A percentile compares a stretch with the other conserved stretches of the same genome.
Evolutionary conservation across 2,113 vertebrate genomes (phyloP).

Genomic region (Sinocyclocheilus maitianheensis): DNA sequence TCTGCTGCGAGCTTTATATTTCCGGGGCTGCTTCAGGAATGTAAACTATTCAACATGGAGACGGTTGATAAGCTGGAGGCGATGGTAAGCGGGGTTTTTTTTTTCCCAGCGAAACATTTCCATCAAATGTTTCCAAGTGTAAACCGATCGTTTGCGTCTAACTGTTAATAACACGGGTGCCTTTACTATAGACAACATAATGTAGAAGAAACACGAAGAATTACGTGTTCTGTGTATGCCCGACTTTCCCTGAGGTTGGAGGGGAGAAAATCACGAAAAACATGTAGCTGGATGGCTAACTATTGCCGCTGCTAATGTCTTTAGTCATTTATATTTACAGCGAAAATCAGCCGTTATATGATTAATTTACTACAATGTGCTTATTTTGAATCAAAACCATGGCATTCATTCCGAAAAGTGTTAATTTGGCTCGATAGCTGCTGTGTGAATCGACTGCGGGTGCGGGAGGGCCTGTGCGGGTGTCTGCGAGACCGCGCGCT

Average conservation of each 20-base stretch:
- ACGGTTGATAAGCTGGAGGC: constrained; percentile 88
- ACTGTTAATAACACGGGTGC: not conserved
- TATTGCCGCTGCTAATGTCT: not conserved
- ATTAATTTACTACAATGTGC: not conserved
- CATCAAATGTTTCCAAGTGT: not conserved
- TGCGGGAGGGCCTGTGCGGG: constrained; percentile 42
- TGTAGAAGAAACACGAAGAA: not conserved
- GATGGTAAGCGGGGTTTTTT: constrained; percentile 82
- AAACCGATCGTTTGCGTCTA: not conserved
- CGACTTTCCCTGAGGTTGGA: constrained; percentile 5
- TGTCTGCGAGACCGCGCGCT: constrained; percentile 33
- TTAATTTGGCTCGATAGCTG: constrained; percentile 18
- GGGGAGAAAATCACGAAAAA: constrained; percentile 28
- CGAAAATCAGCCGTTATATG: not conserved
- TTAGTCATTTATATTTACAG: not conserved
- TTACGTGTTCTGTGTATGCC: not conserved
- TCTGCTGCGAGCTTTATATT: constrained; percentile 62
- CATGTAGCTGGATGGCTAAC: constrained; percentile 30
- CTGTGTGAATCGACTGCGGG: constrained; percentile 9
- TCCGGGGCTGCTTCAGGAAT: constrained; percentile 83
- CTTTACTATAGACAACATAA: not conserved
- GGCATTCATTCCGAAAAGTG: not conserved
- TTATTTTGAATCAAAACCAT: not conserved
- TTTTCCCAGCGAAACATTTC: not conserved
- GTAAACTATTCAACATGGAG: constrained; percentile 97